Evolutionary conservation across 2,888 invertebrate species (phyloP), one percentile per base, ranked within the genome.

Genomic region (Fragum whitleyi): DNA sequence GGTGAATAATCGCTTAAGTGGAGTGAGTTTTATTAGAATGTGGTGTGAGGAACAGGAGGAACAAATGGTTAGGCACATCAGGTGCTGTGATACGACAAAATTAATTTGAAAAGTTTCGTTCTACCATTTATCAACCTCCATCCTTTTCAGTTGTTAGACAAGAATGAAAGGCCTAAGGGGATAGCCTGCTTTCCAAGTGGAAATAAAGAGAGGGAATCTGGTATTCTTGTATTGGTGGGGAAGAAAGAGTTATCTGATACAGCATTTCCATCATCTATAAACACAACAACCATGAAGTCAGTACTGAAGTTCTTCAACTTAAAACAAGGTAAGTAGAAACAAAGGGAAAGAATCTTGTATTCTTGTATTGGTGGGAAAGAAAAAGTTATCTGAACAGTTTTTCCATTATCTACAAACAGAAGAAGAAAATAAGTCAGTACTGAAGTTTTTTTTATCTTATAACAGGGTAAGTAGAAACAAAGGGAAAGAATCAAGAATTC

Each of bases 161-260:
- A 87, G 75, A 79, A 84, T 29, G 90, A 92, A 65, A 79, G 91
- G 36, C 91, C 92, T 0, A 91, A 90, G 73, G 92, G 92, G 62
- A 77, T 92, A 62, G 87, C 89, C 57, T 69, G 87, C 36, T 70
- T 89, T 29, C 87, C 85, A 1, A 69, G 69, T 1, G 69, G 79
- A 42, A 47, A 79, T 53, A 65, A 77, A 14, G 79, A 79, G 36
- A 72, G 83, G 29, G 57, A 74, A 29, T 59, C 74, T 55, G 90
- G 90, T 51, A 81, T 90, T 2, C 74, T 91, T 59, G 72, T 91
- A 23, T 76, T 91, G 51, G 83, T 89, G 9, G 91, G 91, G n/a
- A 86, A 85, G 61, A 80, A 80, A 59, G 83, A 80, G 7, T 57
- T 36, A 9, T 72, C 87, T 5, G 91, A 91, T 57, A 47, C 88